phyloP scores from a whole-genome alignment of 2,797 vertebrate species.

The Leptatherina wallacei region DNA sequence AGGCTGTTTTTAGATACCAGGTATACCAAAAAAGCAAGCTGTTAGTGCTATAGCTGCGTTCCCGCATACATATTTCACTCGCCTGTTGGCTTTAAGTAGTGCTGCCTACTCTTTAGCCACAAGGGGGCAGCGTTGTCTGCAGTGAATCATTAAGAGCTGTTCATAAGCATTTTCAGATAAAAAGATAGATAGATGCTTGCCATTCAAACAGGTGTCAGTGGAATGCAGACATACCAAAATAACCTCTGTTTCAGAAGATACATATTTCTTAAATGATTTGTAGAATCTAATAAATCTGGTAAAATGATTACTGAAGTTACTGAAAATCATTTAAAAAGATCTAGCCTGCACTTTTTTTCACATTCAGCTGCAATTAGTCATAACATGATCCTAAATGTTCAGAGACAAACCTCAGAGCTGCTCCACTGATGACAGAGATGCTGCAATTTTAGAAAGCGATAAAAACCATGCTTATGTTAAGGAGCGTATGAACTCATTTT shows the following conservation, averaged over 20 bases:
- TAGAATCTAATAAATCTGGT: constrained; percentile 37
- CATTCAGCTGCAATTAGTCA: background rate
- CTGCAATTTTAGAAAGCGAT: background rate
- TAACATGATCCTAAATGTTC: constrained; percentile 22
- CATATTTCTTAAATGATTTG: constrained; percentile 15
- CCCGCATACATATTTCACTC: constrained; percentile 35
- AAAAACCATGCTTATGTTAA: background rate
- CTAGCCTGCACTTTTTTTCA: background rate
- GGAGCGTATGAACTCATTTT: constrained; percentile 23
- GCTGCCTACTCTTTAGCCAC: constrained; percentile 40
- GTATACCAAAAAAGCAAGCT: constrained; percentile 18
- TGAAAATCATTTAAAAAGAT: constrained; percentile 8
- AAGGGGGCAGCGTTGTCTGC: constrained; percentile 61
- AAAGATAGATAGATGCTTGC: constrained; percentile 37
- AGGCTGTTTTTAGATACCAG: constrained; percentile 40
- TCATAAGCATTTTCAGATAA: constrained; percentile 32
- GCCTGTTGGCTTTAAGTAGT: constrained; percentile 68
- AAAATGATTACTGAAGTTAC: constrained; percentile 29
- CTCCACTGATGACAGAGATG: background rate
- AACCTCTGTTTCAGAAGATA: background rate
- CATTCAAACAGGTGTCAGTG: constrained; percentile 30
- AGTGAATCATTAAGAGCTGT: constrained; percentile 20
- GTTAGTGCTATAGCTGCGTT: constrained; percentile 31
- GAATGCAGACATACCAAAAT: background rate
- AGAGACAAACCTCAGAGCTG: constrained; percentile 3